Percentiles rank a stretch among this genome's conserved stretches.
phyloP scores from a whole-genome alignment of 2,113 vertebrate genomes.

The Gila orcuttii region DNA sequence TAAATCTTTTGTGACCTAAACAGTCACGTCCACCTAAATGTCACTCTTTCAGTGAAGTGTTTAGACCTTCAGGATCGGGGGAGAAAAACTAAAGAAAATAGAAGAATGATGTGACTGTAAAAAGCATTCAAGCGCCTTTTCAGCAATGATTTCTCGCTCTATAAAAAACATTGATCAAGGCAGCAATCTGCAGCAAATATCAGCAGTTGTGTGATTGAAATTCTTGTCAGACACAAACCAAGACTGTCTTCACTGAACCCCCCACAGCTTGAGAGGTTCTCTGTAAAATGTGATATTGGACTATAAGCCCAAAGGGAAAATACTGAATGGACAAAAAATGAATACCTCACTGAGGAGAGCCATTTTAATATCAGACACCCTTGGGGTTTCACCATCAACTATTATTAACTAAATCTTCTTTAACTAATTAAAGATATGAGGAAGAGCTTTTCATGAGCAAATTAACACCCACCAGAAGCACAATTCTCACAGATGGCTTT shows the following conservation, averaged over 20 bases:
- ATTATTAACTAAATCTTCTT: conserved; percentile 44
- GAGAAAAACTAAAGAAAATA: not conserved
- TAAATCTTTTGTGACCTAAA: not conserved
- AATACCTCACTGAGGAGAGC: conserved; percentile 32
- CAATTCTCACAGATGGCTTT: conserved; percentile 23
- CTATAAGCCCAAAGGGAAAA: conserved; percentile 40
- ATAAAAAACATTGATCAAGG: conserved; percentile 23
- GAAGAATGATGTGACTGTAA: not conserved
- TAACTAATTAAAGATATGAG: conserved; percentile 40
- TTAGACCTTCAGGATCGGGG: not conserved
- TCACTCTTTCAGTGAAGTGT: not conserved
- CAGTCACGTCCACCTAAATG: not conserved
- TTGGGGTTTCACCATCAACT: conserved; percentile 34
- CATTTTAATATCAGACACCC: conserved; percentile 33
- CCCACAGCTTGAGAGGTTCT: conserved; percentile 18
- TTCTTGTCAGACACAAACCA: conserved; percentile 30
- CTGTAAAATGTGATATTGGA: conserved; percentile 43
- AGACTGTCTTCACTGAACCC: conserved; percentile 20
- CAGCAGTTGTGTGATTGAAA: conserved; percentile 37
- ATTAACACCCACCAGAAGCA: conserved; percentile 12
- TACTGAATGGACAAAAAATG: conserved; percentile 38
- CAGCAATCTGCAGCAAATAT: conserved; percentile 29
- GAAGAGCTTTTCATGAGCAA: conserved; percentile 10
- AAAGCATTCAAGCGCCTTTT: not conserved
- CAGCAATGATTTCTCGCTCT: not conserved